Base-by-base conservation (phyloP, 2,888 invertebrate genomes). In the Dioctria linearis region DNA sequence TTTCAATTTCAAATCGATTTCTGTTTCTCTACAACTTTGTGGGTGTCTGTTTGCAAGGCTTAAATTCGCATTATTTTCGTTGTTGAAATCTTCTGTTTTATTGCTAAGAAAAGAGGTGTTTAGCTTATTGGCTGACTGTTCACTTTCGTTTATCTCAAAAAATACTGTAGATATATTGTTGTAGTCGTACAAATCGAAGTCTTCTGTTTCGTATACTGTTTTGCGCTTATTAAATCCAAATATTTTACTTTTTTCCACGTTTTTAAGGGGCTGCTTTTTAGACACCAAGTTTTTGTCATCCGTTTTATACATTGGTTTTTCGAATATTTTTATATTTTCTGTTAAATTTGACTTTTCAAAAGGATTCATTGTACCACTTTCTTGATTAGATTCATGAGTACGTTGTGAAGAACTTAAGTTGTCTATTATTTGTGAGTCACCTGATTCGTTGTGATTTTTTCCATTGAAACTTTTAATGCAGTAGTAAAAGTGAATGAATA, bases 201-300 rank as follows among this genome's bases (percentile, higher is more conserved):
- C 82, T 25, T 82, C 81, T 4, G 80, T 76, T 40, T 83, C 82
- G 71, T 84, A 83, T 13, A 83, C 80, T 8, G 83, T 82, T 75
- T 82, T 83, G 5, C 83, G 80, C 61, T 83, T 83, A 42, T 81
- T 80, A 61, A 81, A 81, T n/a, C 76, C 79, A 61, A 83, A 83
- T 6, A 84, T 80, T 79, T 83, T 83, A 9, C 65, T 81, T 69
- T 83, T 83, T 63, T 84, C 84, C 13, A 83, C 80, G 75, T 82
- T 82, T 80, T 83, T 83, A 4, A 76, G 43, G 13, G 75, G 73
- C 25, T 81, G 79, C 43, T 83, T 82, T 51, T 83, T 83, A 6
- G 83, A 82, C n/a, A 82, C 82, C 5, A 84, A 80, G 82, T 83
- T 83, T n/a, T 82, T 82, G 13, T 83, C 82, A 67, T 83, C 80